A percentile compares a stretch with the other conserved stretches of the same genome.
phyloP scores from a whole-genome alignment of 1,140 invertebrate species.

The Chrysomallon squamiferum region DNA sequence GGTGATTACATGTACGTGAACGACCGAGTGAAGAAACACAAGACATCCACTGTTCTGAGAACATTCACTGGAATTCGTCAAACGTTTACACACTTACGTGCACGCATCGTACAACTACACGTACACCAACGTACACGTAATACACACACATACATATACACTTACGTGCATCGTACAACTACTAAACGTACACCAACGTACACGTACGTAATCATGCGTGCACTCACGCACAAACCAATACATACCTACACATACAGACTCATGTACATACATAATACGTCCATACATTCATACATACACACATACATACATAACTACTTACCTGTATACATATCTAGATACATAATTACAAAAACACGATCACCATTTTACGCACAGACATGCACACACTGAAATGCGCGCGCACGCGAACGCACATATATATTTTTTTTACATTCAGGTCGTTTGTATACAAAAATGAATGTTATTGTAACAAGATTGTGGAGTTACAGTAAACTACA shows the following conservation, averaged over 20 bases:
- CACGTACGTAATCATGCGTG: neutral
- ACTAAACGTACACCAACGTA: neutral
- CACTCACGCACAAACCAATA: no score
- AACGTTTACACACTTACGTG: no score
- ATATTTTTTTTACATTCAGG: no score
- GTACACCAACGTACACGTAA: no score
- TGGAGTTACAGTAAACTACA: no score
- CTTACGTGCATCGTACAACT: neutral
- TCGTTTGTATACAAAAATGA: no score
- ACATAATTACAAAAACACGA: slow-evolving; percentile 1
- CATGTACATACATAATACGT: neutral
- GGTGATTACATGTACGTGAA: no score
- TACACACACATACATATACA: neutral
- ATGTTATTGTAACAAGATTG: no score
- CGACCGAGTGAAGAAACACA: no score
- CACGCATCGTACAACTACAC: no score
- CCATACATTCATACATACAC: neutral
- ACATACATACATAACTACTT: neutral
- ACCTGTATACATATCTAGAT: neutral
- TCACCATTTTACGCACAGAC: neutral
- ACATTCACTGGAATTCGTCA: no score
- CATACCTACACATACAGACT: neutral
- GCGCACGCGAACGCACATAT: neutral
- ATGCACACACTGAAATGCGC: slow-evolving; percentile 2
- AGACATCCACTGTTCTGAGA: no score